Conservation (phyloP, 2,888 invertebrate species). For the Pycnomerus fuliginosus region DNA sequence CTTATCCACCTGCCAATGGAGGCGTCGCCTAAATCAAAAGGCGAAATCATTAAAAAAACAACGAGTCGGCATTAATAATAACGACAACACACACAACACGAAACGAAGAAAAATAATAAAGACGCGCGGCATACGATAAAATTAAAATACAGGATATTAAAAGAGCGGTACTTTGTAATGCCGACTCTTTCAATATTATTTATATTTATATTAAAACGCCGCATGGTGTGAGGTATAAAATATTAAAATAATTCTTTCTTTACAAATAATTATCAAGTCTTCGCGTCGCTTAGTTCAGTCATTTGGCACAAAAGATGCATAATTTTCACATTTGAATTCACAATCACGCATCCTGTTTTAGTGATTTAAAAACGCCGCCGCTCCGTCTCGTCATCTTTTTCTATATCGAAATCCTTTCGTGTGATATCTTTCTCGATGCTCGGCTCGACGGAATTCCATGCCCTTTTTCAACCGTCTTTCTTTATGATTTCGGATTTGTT, state of each 20-base stretch:
- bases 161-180: conserved; percentile 15
- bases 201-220: conserved; percentile 39
- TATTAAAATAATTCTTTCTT: conserved; percentile 43
- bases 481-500: conserved; percentile 8
- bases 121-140: conserved; percentile 1
- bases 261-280: conserved; percentile 47
- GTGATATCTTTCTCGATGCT: conserved; percentile 13
- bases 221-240: conserved; percentile 44
- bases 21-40: too few species aligned
- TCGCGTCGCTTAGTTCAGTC: conserved; percentile 38
- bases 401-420: conserved; percentile 12
- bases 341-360: conserved; percentile 42
- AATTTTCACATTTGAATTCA: conserved; percentile 51
- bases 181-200: conserved; percentile 31
- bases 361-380: conserved; percentile 19
- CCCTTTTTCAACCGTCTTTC: conserved; percentile 17
- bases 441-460: conserved; percentile 16
- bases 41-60: too few species aligned
- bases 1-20: too few species aligned
- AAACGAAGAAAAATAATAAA: too few species aligned
- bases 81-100: too few species aligned
- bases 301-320: conserved; percentile 46
- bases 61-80: too few species aligned
- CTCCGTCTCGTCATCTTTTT: conserved; percentile 5
- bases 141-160: conserved; percentile 14